Percentiles rank a stretch among this genome's conserved stretches.
These are phyloP conservation scores for Amblyteles armatorius DNA, from an alignment of 2,888 invertebrate genomes.

Conservation along the genomic window DNA sequence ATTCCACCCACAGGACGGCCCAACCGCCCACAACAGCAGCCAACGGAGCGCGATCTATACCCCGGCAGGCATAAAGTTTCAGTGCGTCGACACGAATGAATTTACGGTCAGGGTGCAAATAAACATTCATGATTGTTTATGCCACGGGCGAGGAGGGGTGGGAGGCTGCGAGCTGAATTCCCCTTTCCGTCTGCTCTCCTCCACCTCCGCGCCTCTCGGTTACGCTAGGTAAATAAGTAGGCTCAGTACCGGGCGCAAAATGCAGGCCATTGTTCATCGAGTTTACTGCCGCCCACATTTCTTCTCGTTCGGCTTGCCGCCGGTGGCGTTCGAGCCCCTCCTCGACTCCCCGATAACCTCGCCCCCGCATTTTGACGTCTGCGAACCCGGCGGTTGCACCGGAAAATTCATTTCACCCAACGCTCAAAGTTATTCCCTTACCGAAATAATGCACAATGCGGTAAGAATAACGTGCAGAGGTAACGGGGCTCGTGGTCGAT, in stretches of 20 bases:
- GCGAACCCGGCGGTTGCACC: constrained; percentile 2
- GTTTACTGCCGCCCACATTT: constrained; percentile 71
- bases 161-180: constrained; percentile 44
- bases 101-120: constrained; percentile 74
- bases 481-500: neutral
- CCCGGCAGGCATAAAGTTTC: constrained; percentile 70
- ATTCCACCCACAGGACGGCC: neutral
- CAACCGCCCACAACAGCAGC: constrained; percentile 30
- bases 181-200: constrained; percentile 50
- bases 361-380: constrained; percentile 8
- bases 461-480: neutral
- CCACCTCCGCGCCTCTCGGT: constrained; percentile 25
- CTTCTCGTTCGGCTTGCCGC: constrained; percentile 60
- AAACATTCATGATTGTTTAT: constrained; percentile 80
- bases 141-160: constrained; percentile 13
- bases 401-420: constrained; percentile 49
- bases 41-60: constrained; percentile 49
- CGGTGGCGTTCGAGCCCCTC: constrained; percentile 18
- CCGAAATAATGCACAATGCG: constrained; percentile 14
- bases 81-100: constrained; percentile 77
- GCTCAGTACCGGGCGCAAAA: constrained; percentile 69
- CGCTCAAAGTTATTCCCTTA: constrained; percentile 42
- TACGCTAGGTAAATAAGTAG: constrained; percentile 30
- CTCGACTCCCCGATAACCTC: constrained; percentile 24
- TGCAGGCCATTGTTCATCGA: constrained; percentile 72